Conservation (phyloP, 2,113 vertebrate genomes). For the Abramis brama region DNA sequence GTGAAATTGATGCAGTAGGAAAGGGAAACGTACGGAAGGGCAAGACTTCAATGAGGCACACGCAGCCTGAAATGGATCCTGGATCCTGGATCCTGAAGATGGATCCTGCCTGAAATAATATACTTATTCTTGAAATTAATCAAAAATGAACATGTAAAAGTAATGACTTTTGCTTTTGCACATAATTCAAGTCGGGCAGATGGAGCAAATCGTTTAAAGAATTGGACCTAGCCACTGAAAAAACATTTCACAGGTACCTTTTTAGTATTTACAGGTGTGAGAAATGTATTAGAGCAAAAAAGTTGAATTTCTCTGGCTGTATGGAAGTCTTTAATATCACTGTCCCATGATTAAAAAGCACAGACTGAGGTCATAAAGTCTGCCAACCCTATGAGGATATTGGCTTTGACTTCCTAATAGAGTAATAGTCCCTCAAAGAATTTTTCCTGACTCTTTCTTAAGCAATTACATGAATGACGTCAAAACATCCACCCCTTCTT, state of each 20-base stretch:
- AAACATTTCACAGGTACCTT: background rate
- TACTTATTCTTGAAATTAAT: constrained; percentile 16
- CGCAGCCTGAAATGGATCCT: background rate
- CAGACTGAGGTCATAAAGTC: background rate
- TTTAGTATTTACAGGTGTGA: constrained; percentile 9
- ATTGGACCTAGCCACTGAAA: background rate
- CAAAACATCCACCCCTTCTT: background rate
- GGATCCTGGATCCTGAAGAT: background rate
- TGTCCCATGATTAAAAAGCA: constrained; percentile 13
- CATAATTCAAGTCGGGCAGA: background rate
- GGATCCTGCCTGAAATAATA: constrained; percentile 32
- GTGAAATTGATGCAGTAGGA: constrained; percentile 64
- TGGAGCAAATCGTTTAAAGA: background rate
- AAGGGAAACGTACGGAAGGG: constrained; percentile 57
- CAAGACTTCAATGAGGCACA: constrained; percentile 41
- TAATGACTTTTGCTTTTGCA: background rate
- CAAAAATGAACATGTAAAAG: constrained; percentile 1
- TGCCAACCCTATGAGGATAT: constrained; percentile 16
- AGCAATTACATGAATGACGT: background rate
- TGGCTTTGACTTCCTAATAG: constrained; percentile 30
- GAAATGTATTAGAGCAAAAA: constrained; percentile 16
- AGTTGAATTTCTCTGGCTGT: background rate
- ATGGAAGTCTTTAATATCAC: constrained; percentile 8
- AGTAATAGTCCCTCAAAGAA: constrained; percentile 14
- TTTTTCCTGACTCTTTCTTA: constrained; percentile 15